Evolutionary conservation across 1,140 invertebrate species (phyloP).

Genomic region (Drosophila quadrilineata): DNA sequence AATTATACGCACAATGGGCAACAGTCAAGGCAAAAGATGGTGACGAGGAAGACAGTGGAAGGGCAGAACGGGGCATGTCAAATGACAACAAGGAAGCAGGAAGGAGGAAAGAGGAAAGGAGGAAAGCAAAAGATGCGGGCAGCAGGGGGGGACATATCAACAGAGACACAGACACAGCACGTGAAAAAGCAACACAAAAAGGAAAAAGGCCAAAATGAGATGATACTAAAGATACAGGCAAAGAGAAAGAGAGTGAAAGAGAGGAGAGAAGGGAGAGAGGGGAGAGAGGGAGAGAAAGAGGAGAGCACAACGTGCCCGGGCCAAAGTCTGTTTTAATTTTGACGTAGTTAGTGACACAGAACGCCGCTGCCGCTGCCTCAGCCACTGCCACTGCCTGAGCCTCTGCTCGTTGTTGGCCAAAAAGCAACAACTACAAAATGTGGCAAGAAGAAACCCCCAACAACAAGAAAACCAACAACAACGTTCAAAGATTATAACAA

Average conservation of each 20-base stretch:
- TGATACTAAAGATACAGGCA: background rate
- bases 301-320: conserved; percentile 27
- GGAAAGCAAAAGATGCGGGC: background rate
- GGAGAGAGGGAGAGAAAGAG: background rate
- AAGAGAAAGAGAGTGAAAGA: background rate
- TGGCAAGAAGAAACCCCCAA: conserved; percentile 3
- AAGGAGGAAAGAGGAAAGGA: no score
- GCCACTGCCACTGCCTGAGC: no score
- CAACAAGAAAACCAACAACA: background rate
- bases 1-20: conserved; percentile 66
- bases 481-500: conserved; percentile 43
- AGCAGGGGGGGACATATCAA: background rate
- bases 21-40: conserved; percentile 49
- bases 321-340: conserved; percentile 70
- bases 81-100: conserved; percentile 23
- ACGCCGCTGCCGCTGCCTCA: no score
- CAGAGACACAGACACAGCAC: background rate
- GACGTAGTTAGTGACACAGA: conserved; percentile 69
- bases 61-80: conserved; percentile 4
- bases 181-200: conserved; percentile 1
- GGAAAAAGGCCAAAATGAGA: background rate
- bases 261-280: background rate
- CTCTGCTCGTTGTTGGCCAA: no score
- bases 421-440: conserved; percentile 25
- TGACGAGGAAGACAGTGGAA: conserved; percentile 1